Conservation (phyloP, 1,140 invertebrate genomes). For the Formica exsecta region DNA sequence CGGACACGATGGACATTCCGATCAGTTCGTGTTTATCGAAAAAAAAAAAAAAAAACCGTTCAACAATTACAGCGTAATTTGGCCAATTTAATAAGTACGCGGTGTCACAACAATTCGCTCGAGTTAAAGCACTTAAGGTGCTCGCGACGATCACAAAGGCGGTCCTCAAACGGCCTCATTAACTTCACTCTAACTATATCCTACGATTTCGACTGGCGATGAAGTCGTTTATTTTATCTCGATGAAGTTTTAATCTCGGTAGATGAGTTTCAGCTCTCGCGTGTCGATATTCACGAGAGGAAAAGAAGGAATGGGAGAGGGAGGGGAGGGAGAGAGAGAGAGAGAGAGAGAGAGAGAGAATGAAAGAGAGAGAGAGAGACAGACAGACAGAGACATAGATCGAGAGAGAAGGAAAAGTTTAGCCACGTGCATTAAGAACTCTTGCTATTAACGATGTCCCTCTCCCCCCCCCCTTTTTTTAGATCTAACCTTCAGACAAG, state of each 20-base stretch:
- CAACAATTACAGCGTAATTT: conserved; percentile 20
- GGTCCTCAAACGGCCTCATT: conserved; percentile 27
- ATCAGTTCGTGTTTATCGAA: conserved; percentile 1
- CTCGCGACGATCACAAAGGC: conserved; percentile 25
- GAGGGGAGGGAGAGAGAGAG: too few relatives aligned
- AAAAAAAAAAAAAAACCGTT: neutral
- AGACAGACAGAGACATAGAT: neutral
- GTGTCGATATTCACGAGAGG: conserved; percentile 25
- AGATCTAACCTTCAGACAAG: conserved; percentile 37
- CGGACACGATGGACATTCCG: neutral
- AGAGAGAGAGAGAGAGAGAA: neutral
- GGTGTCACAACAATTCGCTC: neutral
- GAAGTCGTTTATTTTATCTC: conserved; percentile 51
- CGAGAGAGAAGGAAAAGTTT: conserved; percentile 28
- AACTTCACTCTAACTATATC: neutral
- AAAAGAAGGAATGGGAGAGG: neutral
- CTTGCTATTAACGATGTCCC: conserved; percentile 24
- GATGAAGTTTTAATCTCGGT: conserved; percentile 55
- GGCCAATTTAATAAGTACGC: neutral
- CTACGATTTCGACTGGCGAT: conserved; percentile 34
- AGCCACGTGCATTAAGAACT: conserved; percentile 43
- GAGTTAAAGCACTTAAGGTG: conserved; percentile 13
- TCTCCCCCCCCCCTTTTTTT: too few relatives aligned
- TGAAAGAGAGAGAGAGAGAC: neutral
- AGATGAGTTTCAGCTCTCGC: conserved; percentile 37